Percentiles rank a stretch among this genome's conserved stretches.
These are phyloP conservation scores for Caenorhabditis inopinata DNA, from an alignment of 1,140 invertebrate genomes.

Conservation along the genomic window DNA sequence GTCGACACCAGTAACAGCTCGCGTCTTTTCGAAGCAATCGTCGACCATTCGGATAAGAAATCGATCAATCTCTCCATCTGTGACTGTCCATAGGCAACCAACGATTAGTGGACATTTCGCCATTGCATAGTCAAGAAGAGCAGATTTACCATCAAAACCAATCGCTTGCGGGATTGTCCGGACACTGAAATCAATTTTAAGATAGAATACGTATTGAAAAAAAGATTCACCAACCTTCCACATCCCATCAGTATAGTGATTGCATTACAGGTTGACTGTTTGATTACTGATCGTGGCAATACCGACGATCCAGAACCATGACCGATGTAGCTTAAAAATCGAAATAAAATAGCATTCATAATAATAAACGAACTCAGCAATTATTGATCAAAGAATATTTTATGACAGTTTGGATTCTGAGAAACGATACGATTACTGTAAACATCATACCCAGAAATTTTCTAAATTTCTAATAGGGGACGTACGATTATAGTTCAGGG, in stretches of 20 bases:
- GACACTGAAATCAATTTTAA: constrained; percentile 52
- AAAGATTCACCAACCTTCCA: constrained; percentile 40
- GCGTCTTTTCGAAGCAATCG: constrained; percentile 21
- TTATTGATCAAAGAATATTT: too few relatives aligned
- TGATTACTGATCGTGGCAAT: constrained; percentile 43
- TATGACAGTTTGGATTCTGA: too few relatives aligned
- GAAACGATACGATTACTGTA: too few relatives aligned
- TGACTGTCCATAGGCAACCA: constrained; percentile 63
- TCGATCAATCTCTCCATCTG: constrained; percentile 56
- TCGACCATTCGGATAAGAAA: constrained; percentile 52
- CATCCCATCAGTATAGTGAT: constrained; percentile 61
- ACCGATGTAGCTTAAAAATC: constrained; percentile 55
- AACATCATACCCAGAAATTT: too few relatives aligned
- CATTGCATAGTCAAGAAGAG: constrained; percentile 58
- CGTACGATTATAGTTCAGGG: too few relatives aligned
- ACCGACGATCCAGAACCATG: constrained; percentile 58
- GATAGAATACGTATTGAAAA: neutral
- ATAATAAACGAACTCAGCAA: too few relatives aligned
- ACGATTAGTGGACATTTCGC: constrained; percentile 57
- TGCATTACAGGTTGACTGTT: constrained; percentile 53
- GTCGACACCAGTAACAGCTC: neutral
- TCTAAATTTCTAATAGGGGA: too few relatives aligned
- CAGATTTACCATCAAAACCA: constrained; percentile 53
- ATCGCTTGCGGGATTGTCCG: constrained; percentile 52
- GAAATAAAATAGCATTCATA: too few relatives aligned